Base-by-base conservation (phyloP, 2,797 vertebrate species). In the Cyclopterus lumpus region DNA sequence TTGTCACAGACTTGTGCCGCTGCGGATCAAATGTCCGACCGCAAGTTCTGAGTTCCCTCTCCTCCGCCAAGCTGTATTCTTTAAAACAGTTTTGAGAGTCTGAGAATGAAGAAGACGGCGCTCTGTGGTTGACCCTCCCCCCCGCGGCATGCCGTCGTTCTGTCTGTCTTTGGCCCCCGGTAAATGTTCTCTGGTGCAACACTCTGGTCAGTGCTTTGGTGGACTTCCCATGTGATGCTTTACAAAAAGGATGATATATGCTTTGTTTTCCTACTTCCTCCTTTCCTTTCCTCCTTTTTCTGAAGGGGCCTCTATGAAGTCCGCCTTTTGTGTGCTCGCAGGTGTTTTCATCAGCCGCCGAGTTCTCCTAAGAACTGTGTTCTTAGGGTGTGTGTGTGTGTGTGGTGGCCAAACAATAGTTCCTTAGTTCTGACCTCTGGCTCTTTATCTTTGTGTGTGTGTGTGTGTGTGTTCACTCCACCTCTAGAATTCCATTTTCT, bases 311-410 rank as follows among this genome's bases (percentile, higher is more conserved):
- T 74, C 34, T 68, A 67, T 75, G 64, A 46, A 79, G 77, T 67
- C 34, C 1, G 28, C 63, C 74, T 77, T 77, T 51, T 24, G 36
- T 59, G 44, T 76, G 72, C 22, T 79, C 77, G 80, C 89, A 90
- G 88, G 91, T 92, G 91, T 88, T 91, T 84, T 86, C 67, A 85
- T 88, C 86, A 87, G 82, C 32, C 32, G 32, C 32, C 4, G 32
- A 22, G 22, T 22, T 22, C 22, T 22, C 22, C 22, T 22, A 22
- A 22, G 22, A 22, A 22, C 32, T n/a, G 38, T 55, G 51, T 42
- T n/a, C n/a, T n/a, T n/a, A n/a, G 53, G 44, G 53, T 54, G 30
- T 46, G 67, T 60, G 57, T 57, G 24, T 65, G 42, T 59, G 69
- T 68, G 8, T 65, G 64, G 75, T 48, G 32, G 14, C 18, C 64